Evolutionary conservation across 2,888 invertebrate species (phyloP), one percentile per base, ranked within the genome.

Genomic region (Tanytarsus gracilentus): DNA sequence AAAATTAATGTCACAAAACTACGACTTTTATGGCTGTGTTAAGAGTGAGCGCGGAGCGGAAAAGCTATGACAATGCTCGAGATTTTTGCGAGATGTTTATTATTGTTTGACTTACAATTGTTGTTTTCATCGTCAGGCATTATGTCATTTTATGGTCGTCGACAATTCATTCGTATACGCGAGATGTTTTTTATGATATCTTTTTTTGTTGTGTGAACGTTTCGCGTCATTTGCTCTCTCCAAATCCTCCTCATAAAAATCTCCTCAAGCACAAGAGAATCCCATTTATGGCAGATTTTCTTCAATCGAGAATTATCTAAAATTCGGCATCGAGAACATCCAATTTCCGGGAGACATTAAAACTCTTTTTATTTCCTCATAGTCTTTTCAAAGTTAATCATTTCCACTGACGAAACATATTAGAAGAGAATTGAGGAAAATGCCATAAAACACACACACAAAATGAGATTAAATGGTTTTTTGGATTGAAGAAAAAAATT

Each of bases 1-100:
- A 51, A 51, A 51, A 51, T 51, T 51, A 51, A 51, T 51, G 51
- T 51, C 51, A 51, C 30, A 14, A 29, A 51, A 51, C 30, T 51
- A 27, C 30, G 27, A 23, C 23, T 18, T 29, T 51, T 27, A 51
- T 51, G 18, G 29, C 30, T 29, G 16, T 51, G 29, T 29, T 51
- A 27, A 44, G 44, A 44, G 44, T 23, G 18, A 23, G 23, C 23
- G 44, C 44, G n/a, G n/a, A n/a, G n/a, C n/a, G n/a, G n/a, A n/a
- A n/a, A n/a, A n/a, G n/a, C n/a, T n/a, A 23, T 21, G 44, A 44
- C 44, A 44, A 44, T 44, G 44, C 23, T 9, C 44, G 8, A 11
- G 6, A 44, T 9, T 18, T 33, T 14, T 36, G 36, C n/a, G 14
- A 14, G 16, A 36, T 14, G 14, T 14, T 36, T 14, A 14, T n/a